phyloP scores from a whole-genome alignment of 1,140 invertebrate genomes.

The Aradophagus sp. region DNA sequence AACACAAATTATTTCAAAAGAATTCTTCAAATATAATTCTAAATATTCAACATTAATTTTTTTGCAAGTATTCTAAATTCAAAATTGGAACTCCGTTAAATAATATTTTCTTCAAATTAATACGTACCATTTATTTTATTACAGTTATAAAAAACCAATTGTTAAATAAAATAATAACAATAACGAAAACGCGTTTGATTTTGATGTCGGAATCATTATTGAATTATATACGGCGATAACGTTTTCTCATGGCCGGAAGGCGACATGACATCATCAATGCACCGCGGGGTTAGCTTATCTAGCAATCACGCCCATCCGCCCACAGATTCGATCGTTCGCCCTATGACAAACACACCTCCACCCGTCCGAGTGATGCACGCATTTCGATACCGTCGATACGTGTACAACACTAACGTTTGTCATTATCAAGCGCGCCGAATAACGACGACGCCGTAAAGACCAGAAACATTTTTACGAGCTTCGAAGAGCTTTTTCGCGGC shows the following conservation, averaged over 20 bases:
- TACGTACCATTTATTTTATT: background rate
- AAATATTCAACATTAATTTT: no score
- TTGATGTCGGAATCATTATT: conserved; percentile 34
- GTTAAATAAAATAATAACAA: no score
- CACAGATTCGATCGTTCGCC: conserved; percentile 45
- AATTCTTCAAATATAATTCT: no score
- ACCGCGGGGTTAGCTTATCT: conserved; percentile 37
- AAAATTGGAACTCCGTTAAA: conserved; percentile 6
- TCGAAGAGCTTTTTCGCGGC: conserved; percentile 1
- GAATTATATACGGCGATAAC: conserved; percentile 24
- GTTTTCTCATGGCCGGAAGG: conserved; percentile 23
- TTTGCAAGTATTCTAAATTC: background rate
- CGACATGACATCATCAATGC: conserved; percentile 28
- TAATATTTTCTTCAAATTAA: conserved; percentile 26
- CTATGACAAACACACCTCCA: conserved; percentile 28
- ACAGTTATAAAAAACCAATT: no score
- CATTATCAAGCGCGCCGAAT: conserved; percentile 35
- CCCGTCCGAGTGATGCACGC: conserved; percentile 45
- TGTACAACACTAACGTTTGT: conserved; percentile 14
- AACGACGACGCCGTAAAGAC: conserved; percentile 18
- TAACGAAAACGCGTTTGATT: no score
- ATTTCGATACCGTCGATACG: conserved; percentile 43
- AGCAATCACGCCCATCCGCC: conserved; percentile 37
- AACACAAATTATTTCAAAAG: no score
- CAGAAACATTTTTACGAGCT: conserved; percentile 23